Base-by-base conservation (phyloP, 2,797 vertebrate genomes). In the Acropternis orthonyx region DNA sequence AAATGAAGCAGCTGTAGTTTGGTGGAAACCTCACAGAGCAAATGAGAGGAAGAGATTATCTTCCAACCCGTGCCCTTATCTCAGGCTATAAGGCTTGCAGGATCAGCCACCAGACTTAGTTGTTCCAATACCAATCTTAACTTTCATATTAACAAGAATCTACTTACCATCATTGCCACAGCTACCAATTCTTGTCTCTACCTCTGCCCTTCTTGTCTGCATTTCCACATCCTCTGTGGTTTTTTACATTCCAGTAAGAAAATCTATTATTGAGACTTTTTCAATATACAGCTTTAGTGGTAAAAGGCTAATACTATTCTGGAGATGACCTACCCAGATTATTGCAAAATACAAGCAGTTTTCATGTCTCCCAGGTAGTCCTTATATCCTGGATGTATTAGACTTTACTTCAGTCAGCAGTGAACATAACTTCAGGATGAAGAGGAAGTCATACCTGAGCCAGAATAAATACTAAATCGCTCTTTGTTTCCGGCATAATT, bases 1-100 rank as follows among this genome's bases (percentile, higher is more conserved):
- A 89, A 87, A 41, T 39, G 41, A 87, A 89, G 37, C 83, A 39
- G 2, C 17, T 67, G 71, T 30, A 1, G 69, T 87, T 85, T n/a
- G 54, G 8, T 91, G 54, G 24, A 56, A 62, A 87, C n/a, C 19
- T 55, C 23, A 30, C 27, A 95, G 89, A 96, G 41, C 82, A 96
- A 96, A 94, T 91, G 59, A 80, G 55, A 85, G 27, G 71, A 77
- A 69, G 51, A 85, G 81, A 85, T 90, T 95, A 43, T 97, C 85
- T 97, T 95, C 62, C 24, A 78, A 66, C 4, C 7, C 4, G 39
- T 75, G 8, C 4, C 17, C 12, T 41, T 83, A 32, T 51, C 8
- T 7, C 20, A 61, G 7, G 8, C 32, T 69, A 2, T 32, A 37
- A 83, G 0, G 1, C 32, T 93, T 85, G 15, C 34, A 54, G 51